These are phyloP conservation scores for Pelobates cultripes DNA, from an alignment of 2,797 vertebrate genomes.

Conservation along the genomic window DNA sequence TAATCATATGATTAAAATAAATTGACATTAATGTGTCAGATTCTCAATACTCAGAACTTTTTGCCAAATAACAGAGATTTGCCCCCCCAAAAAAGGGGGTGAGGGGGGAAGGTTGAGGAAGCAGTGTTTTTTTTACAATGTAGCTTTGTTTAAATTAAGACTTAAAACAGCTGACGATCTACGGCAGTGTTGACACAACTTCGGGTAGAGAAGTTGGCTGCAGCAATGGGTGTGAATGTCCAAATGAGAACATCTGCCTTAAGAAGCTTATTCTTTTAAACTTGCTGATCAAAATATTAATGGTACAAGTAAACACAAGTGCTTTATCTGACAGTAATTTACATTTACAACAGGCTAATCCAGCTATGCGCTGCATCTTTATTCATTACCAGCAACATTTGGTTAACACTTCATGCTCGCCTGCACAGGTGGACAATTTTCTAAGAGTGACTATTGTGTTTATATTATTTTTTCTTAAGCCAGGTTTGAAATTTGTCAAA, in stretches of 20 bases:
- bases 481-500: slow-evolving; percentile 94
- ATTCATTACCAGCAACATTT: slow-evolving; percentile 84
- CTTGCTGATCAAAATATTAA: slow-evolving; percentile 90
- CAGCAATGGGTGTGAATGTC: slow-evolving; percentile 71
- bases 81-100: slow-evolving; percentile 65
- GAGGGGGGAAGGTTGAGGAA: slow-evolving; percentile 69
- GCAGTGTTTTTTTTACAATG: slow-evolving; percentile 63
- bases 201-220: slow-evolving; percentile 76
- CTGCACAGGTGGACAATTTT: slow-evolving; percentile 86
- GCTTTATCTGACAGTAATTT: slow-evolving; percentile 88
- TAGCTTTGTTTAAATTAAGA: slow-evolving; percentile 72
- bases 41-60: slow-evolving; percentile 54
- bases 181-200: slow-evolving; percentile 81
- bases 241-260: slow-evolving; percentile 82
- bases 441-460: slow-evolving; percentile 78
- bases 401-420: slow-evolving; percentile 81
- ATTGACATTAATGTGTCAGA: slow-evolving; percentile 74
- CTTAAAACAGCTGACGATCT: slow-evolving; percentile 75
- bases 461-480: slow-evolving; percentile 94
- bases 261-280: slow-evolving; percentile 87
- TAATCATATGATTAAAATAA: slow-evolving; percentile 54
- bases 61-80: slow-evolving; percentile 67
- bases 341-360: slow-evolving; percentile 84
- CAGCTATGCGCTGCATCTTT: slow-evolving; percentile 73
- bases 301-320: slow-evolving; percentile 79